Conservation (phyloP, 2,888 invertebrate genomes). For the Nipponacmea schrenckii region DNA sequence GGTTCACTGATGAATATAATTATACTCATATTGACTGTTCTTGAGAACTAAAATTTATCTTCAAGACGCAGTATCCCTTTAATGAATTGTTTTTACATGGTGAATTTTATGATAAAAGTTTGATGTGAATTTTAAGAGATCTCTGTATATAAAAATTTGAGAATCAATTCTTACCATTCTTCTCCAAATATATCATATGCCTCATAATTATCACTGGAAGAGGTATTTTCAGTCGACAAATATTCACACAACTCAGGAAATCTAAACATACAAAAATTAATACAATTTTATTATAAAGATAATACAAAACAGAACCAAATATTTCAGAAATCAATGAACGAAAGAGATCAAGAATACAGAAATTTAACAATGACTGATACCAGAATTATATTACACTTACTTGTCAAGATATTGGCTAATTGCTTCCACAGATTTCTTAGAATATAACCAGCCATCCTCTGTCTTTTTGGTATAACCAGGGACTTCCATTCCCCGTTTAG, state of each 20-base stretch:
- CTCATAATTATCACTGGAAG: constrained; percentile 55
- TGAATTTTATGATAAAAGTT: too few relatives aligned
- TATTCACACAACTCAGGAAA: constrained; percentile 81
- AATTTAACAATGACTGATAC: too few relatives aligned
- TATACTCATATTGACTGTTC: too few relatives aligned
- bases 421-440: constrained; percentile 78
- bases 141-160: too few relatives aligned
- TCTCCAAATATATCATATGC: constrained; percentile 74
- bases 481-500: constrained; percentile 77
- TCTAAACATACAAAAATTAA: constrained; percentile 38
- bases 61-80: too few relatives aligned
- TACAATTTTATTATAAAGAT: neutral
- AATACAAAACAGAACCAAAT: neutral
- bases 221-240: constrained; percentile 66
- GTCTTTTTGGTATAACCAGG: constrained; percentile 83
- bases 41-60: too few relatives aligned
- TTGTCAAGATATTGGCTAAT: constrained; percentile 77
- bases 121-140: too few relatives aligned
- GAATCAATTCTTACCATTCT: constrained; percentile 68
- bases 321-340: neutral
- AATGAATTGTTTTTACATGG: too few relatives aligned
- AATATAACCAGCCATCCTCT: constrained; percentile 80
- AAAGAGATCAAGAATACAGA: neutral
- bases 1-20: too few relatives aligned
- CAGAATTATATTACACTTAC: constrained; percentile 42